Conservation (phyloP, 2,797 vertebrate genomes). For the Xiphorhynchus erythropygius region DNA sequence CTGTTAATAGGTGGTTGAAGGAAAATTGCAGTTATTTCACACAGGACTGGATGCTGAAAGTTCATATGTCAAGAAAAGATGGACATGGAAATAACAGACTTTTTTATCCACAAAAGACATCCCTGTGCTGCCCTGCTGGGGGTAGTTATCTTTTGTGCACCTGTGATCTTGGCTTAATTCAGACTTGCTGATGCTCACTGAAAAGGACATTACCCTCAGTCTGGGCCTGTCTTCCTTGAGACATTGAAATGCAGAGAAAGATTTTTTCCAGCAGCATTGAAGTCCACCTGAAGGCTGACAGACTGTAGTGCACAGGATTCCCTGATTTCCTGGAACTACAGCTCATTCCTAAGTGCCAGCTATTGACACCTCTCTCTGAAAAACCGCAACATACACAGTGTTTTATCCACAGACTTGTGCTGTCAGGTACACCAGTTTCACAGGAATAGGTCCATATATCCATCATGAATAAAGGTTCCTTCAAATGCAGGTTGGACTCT, state of each 20-base stretch:
- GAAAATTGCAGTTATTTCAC: conserved; percentile 41
- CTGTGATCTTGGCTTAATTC: not conserved
- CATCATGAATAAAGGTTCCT: not conserved
- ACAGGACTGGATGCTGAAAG: conserved; percentile 24
- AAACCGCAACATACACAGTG: too few relatives aligned
- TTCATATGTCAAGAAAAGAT: conserved; percentile 34
- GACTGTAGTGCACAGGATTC: not conserved
- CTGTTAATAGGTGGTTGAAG: conserved; percentile 42
- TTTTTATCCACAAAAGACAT: not conserved
- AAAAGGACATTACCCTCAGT: not conserved
- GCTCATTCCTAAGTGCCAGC: not conserved
- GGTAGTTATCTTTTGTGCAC: not conserved
- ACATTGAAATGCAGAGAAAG: not conserved
- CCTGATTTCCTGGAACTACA: not conserved
- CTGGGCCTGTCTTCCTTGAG: not conserved
- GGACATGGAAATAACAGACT: conserved; percentile 22
- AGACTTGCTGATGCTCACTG: not conserved
- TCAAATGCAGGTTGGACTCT: not conserved
- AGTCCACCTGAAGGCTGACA: not conserved
- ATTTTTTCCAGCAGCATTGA: not conserved
- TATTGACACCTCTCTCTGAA: not conserved
- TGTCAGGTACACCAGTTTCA: not conserved
- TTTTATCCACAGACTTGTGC: not conserved
- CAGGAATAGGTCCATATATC: not conserved
- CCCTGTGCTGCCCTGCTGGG: not conserved